These are phyloP conservation scores for Danio kyathit DNA, from an alignment of 2,797 vertebrate species.

Conservation along the genomic window DNA sequence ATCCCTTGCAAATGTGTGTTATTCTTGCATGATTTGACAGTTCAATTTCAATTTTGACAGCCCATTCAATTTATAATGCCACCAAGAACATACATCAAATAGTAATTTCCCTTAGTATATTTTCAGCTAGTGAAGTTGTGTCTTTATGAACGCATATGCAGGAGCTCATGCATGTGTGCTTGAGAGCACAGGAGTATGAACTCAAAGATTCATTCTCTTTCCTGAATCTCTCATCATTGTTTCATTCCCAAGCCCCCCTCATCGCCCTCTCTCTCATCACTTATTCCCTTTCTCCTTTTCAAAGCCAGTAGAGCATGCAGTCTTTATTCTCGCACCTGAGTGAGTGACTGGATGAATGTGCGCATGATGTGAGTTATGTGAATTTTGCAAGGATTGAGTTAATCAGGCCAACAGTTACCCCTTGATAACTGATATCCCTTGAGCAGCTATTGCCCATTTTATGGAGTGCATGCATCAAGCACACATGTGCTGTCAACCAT, in stretches of 20 bases:
- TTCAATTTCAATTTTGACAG: neutral
- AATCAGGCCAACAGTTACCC: conserved; percentile 45
- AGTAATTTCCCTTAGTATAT: neutral
- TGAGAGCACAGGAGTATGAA: neutral
- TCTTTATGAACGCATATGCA: neutral
- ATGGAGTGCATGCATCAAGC: conserved; percentile 13
- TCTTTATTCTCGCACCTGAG: conserved; percentile 47
- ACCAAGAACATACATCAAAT: conserved; percentile 2
- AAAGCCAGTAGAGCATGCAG: conserved; percentile 30
- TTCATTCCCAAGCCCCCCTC: neutral
- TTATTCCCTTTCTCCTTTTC: conserved; percentile 15
- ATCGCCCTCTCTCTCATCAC: neutral
- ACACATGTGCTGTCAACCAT: conserved; percentile 30
- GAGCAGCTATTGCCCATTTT: conserved; percentile 18
- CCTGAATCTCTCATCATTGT: neutral
- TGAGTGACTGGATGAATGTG: neutral
- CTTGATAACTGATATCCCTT: conserved; percentile 2
- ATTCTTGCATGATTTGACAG: neutral
- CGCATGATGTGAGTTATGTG: neutral
- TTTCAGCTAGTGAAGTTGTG: neutral
- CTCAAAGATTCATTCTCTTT: neutral
- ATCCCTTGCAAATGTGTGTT: neutral
- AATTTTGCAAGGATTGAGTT: conserved; percentile 44
- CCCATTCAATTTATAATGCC: neutral
- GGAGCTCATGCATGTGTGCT: neutral